A percentile compares a stretch with the other conserved stretches of the same genome.
phyloP scores from a whole-genome alignment of 2,113 vertebrate species.

The Anthoscopus minutus region DNA sequence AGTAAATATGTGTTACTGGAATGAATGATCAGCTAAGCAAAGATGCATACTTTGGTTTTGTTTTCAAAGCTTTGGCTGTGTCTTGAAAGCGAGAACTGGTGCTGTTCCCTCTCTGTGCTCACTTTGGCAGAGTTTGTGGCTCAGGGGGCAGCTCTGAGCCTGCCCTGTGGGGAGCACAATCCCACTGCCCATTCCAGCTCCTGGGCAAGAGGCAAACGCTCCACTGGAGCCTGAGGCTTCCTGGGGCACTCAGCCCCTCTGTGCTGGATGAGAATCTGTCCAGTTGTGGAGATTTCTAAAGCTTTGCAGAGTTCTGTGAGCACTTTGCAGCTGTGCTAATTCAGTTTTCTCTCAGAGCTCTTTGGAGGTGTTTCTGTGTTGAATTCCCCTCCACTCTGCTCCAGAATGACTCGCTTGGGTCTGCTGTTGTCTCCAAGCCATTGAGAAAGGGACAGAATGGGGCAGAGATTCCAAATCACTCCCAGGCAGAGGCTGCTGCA shows the following conservation, averaged over 20 bases:
- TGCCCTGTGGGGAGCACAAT: neutral
- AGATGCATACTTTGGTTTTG: neutral
- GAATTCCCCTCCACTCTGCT: neutral
- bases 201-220: neutral
- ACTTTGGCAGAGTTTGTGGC: neutral
- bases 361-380: neutral
- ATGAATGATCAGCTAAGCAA: neutral
- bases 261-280: neutral
- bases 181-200: neutral
- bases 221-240: neutral
- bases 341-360: neutral
- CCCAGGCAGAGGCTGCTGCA: neutral
- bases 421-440: neutral
- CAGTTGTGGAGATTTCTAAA: no score
- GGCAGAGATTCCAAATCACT: neutral
- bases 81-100: neutral
- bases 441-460: rapidly evolving
- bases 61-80: neutral
- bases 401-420: neutral
- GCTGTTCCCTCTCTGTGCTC: neutral
- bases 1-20: neutral
- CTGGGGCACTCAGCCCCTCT: neutral
- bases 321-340: no score
- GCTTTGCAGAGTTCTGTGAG: no score
- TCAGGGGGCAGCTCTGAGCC: neutral